Base-by-base conservation (phyloP, 2,888 invertebrate species). In the Drosophila differens region DNA sequence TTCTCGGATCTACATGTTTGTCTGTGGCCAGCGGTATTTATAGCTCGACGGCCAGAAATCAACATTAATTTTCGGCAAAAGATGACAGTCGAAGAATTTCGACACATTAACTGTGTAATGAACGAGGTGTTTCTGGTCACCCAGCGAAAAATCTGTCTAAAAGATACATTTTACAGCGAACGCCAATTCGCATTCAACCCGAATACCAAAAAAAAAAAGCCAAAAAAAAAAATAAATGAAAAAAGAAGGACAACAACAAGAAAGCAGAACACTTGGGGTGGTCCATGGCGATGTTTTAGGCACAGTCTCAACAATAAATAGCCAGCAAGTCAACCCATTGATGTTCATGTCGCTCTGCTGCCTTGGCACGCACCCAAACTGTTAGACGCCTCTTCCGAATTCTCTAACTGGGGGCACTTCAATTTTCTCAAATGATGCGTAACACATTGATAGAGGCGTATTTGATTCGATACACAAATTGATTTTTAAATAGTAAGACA, bases 41-140 rank as follows among this genome's bases (percentile, higher is more conserved):
- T 85, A 88, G 90, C 67, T 19, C 3, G 51, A 37, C n/a, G 47
- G 62, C 62, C 47, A 55, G 33, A 64, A 63, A 66, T 66, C 67
- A 70, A 77, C 82, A 90, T 80, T 73, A 75, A 76, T 78, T 76
- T 85, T 88, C 76, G 74, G 83, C 74, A 85, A 89, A 84, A 78
- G 60, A 86, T 86, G 89, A 85, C 88, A 85, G 70, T 64, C 49
- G 25, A 44, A 55, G 41, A 28, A 60, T 53, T 68, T 71, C 67
- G 55, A 72, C 59, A 79, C 33, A 25, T 49, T 14, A 62, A 37
- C 77, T 70, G 55, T 78, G 78, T 78, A 70, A 79, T 52, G 54
- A 59, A 53, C 53, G 10, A 33, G 52, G 41, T 54, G 63, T 39
- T 64, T 54, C 65, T 65, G 59, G 64, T 35, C 64, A 51, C 72